Base-by-base conservation (phyloP, 92 coral and sea anemone species). In the Blastomussa wellsi region DNA sequence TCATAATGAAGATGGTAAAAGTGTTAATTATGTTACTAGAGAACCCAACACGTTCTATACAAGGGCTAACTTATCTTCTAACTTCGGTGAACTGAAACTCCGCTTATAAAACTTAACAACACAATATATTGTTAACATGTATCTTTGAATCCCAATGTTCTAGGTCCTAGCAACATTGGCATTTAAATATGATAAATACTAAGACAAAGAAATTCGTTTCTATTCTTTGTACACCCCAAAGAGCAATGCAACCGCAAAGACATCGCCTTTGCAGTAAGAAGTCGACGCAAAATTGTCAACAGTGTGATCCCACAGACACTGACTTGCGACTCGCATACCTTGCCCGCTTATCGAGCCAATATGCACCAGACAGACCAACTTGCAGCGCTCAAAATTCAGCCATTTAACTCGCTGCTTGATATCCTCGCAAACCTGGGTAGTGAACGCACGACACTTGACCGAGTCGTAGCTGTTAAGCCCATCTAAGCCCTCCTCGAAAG, bases 391-490 rank as follows among this genome's bases (percentile, higher is more conserved):
- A 72, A 84, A 97, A 70, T 95, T 95, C 85, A 97, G 68, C 92
- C 95, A 95, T 82, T 97, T 97, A 10, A 97, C 99, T 75, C 93
- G 86, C 59, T 97, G 99, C 79, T 95, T 92, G 86, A 97, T 97
- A 35, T 97, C 99, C 84, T 97, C 98, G 71, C 98, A 95, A 29
- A 97, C 88, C 36, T 90, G 76, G 2, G 92, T 89, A 31, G 91
- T 95, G 26, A 97, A 91, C 35, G 91, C 85, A 32, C 97, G 94
- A 72, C 99, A 97, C 80, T 90, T 93, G 51, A 90, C 91, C 0
- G 98, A 80, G 65, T 97, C 98, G 82, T 96, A 96, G 31, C 67
- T 76, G 68, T 75, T 88, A 68, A 94, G 62, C 24, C 92, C 94
- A 69, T 94, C 98, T 26, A 94, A 39, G 16, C 93, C 89, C 83